These are phyloP conservation scores for Sciurus vulgaris DNA, from an alignment of 2,797 vertebrate species.

Conservation along the genomic window DNA sequence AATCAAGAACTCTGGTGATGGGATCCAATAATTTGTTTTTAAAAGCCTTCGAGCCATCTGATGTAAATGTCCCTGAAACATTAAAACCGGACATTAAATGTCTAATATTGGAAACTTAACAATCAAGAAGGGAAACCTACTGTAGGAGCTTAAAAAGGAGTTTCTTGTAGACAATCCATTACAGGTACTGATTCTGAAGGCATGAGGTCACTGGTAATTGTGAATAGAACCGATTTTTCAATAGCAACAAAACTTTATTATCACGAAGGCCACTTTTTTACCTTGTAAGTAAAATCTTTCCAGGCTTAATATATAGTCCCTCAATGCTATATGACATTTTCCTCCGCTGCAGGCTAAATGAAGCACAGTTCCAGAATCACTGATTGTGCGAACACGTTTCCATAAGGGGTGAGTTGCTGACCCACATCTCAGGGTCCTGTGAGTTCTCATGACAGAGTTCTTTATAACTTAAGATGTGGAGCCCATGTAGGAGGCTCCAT, in stretches of 20 bases:
- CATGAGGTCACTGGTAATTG: not conserved
- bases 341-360: not conserved
- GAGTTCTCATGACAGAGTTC: not conserved
- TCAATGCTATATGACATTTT: not conserved
- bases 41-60: not conserved
- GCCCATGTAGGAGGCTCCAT: rapidly evolving
- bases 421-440: not conserved
- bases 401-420: not conserved
- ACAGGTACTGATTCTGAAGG: slow-evolving; percentile 1
- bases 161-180: not conserved
- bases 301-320: not conserved
- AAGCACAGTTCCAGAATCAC: not conserved
- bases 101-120: not conserved
- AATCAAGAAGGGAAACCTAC: not conserved
- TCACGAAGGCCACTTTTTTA: not conserved
- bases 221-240: not conserved
- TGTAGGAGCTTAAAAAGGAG: not conserved
- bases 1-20: not conserved
- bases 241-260: not conserved
- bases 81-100: slow-evolving; percentile 4
- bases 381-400: not conserved
- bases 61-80: not conserved
- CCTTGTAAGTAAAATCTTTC: not conserved
- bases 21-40: not conserved
- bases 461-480: not conserved